A percentile compares a stretch with the other conserved stretches of the same genome.
Evolutionary conservation across 2,888 invertebrate genomes (phyloP).

Genomic region (Hypolimnas misippus): DNA sequence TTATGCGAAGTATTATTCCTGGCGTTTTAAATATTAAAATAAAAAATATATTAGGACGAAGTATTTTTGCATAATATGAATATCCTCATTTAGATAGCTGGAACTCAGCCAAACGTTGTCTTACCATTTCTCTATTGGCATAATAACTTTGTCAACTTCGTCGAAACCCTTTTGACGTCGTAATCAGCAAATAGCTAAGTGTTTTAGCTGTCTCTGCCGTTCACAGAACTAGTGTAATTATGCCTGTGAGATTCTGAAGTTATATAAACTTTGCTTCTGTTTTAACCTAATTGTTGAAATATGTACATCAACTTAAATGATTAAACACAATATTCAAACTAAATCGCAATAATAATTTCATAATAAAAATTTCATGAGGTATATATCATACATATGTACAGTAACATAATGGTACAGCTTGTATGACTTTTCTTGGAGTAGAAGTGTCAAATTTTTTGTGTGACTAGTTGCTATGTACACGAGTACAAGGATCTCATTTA

Average conservation of each 20-base stretch:
- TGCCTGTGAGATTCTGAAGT: neutral
- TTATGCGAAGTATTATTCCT: neutral
- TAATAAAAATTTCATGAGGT: neutral
- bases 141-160: constrained; percentile 58
- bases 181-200: constrained; percentile 38
- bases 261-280: constrained; percentile 1
- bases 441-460: constrained; percentile 11
- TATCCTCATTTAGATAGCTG: constrained; percentile 49
- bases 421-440: neutral
- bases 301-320: constrained; percentile 1
- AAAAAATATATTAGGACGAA: constrained; percentile 8
- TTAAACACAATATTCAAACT: neutral
- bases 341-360: neutral
- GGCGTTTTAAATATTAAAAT: no score
- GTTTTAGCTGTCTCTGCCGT: constrained; percentile 27
- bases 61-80: constrained; percentile 14
- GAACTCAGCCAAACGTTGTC: constrained; percentile 56
- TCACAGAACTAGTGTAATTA: constrained; percentile 24
- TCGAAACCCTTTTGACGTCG: constrained; percentile 49
- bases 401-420: neutral
- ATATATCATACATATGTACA: no score
- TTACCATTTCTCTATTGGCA: constrained; percentile 46
- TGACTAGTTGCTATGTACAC: constrained; percentile 13
- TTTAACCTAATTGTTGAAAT: constrained; percentile 12
- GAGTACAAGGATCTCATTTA: constrained; percentile 64